A percentile compares a stretch with the other conserved stretches of the same genome.
Conservation (phyloP, 64 coral and sea anemone species). For the Acropora tenuis region DNA sequence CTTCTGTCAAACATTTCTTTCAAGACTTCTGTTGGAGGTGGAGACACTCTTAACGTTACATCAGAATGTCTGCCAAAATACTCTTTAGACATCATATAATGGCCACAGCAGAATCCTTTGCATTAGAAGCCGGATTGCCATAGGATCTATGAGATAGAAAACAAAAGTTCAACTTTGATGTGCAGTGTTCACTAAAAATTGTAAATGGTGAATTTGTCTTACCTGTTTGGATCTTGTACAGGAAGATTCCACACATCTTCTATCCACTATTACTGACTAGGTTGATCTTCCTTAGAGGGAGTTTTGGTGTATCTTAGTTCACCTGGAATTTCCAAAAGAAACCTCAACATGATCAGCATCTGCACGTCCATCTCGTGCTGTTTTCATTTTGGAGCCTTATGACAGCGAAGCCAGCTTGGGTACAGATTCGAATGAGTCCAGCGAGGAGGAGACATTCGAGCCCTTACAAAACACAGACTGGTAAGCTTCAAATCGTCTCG, state of each 20-base stretch:
- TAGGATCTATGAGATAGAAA: constrained; percentile 27
- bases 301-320: too few species aligned
- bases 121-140: constrained; percentile 63
- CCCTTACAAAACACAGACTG: constrained; percentile 23
- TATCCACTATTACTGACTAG: constrained; percentile 34
- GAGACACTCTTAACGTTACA: neutral
- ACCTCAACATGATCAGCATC: too few species aligned
- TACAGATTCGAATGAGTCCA: neutral
- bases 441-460: neutral
- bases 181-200: neutral
- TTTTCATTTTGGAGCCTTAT: neutral
- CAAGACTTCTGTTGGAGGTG: too few species aligned
- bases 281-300: constrained; percentile 22
- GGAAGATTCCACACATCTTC: constrained; percentile 54
- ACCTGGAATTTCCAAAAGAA: too few species aligned
- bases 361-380: too few species aligned
- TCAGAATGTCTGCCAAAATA: constrained; percentile 36
- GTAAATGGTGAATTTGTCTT: neutral
- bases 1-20: too few species aligned
- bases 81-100: constrained; percentile 50
- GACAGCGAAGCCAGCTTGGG: neutral
- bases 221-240: constrained; percentile 43
- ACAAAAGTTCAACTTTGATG: neutral
- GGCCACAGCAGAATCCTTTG: constrained; percentile 28
- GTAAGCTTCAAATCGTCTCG: neutral